Percentiles rank a stretch among this genome's conserved stretches.
Conservation (phyloP, 2,888 invertebrate species). For the Drosophila eohydei region DNA sequence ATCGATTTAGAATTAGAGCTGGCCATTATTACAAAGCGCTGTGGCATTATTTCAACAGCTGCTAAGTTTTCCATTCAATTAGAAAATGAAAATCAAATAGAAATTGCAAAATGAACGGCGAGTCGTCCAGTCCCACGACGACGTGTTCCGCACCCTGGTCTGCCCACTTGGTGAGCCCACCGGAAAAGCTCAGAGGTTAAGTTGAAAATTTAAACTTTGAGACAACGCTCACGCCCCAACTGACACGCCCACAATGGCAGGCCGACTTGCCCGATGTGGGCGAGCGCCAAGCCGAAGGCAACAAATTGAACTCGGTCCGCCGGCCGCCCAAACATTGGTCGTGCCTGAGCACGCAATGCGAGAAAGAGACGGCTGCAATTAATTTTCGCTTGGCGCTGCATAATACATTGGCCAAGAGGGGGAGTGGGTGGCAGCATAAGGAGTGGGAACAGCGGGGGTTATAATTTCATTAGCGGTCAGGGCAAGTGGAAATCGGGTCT, state of each 20-base stretch:
- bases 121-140: slow-evolving; percentile 16
- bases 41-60: slow-evolving; percentile 59
- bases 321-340: slow-evolving; percentile 35
- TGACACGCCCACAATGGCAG: slow-evolving; percentile 43
- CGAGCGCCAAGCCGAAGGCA: slow-evolving; percentile 16
- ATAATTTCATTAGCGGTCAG: slow-evolving; percentile 66
- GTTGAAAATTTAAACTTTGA: slow-evolving; percentile 74
- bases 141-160: slow-evolving; percentile 9
- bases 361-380: slow-evolving; percentile 49
- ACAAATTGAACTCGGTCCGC: slow-evolving; percentile 69
- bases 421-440: not conserved
- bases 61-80: slow-evolving; percentile 76
- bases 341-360: slow-evolving; percentile 59
- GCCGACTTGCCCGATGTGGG: slow-evolving; percentile 32
- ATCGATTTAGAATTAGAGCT: slow-evolving; percentile 26
- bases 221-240: slow-evolving; percentile 50
- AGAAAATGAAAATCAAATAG: slow-evolving; percentile 75
- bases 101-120: slow-evolving; percentile 44
- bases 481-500: slow-evolving; percentile 27
- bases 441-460: slow-evolving; percentile 36
- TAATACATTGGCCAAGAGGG: slow-evolving; percentile 46
- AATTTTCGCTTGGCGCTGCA: slow-evolving; percentile 61
- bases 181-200: slow-evolving; percentile 75
- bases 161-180: slow-evolving; percentile 23
- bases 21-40: slow-evolving; percentile 21